Evolutionary conservation across 2,113 vertebrate genomes (phyloP).

Genomic region (Apodemus speciosus): DNA sequence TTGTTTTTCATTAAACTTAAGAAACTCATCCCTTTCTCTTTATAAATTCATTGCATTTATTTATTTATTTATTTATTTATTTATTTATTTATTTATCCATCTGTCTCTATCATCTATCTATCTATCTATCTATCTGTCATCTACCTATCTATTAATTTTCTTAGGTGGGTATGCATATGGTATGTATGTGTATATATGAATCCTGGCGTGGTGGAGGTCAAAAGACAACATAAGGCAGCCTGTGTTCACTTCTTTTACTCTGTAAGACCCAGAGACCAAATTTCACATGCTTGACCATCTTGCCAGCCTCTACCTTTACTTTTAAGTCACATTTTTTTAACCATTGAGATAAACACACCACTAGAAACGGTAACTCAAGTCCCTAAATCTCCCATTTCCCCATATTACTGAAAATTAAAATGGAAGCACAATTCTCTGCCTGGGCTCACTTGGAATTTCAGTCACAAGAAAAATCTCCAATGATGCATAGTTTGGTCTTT

Average conservation of each 20-base stretch:
- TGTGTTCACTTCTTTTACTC: no score
- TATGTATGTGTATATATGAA: background rate
- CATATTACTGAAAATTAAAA: background rate
- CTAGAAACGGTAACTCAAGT: background rate
- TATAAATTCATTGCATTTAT: background rate
- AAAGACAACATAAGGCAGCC: background rate
- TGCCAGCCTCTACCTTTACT: background rate
- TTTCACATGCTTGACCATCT: background rate
- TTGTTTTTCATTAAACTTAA: background rate
- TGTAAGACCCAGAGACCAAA: background rate
- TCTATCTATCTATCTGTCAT: no score
- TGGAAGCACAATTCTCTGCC: background rate
- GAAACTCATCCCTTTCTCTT: background rate
- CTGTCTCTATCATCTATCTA: no score
- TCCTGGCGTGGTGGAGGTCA: background rate
- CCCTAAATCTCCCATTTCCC: background rate
- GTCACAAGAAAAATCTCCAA: constrained; percentile 2
- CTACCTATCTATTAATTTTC: background rate
- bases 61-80: background rate
- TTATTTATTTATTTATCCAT: no score
- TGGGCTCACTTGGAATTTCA: constrained; percentile 18
- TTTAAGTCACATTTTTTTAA: constrained; percentile 17
- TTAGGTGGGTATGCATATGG: background rate
- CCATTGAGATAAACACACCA: background rate
- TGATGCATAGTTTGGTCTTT: background rate